Conservation (phyloP, 1,140 invertebrate species). For the Macrobrachium rosenbergii region DNA sequence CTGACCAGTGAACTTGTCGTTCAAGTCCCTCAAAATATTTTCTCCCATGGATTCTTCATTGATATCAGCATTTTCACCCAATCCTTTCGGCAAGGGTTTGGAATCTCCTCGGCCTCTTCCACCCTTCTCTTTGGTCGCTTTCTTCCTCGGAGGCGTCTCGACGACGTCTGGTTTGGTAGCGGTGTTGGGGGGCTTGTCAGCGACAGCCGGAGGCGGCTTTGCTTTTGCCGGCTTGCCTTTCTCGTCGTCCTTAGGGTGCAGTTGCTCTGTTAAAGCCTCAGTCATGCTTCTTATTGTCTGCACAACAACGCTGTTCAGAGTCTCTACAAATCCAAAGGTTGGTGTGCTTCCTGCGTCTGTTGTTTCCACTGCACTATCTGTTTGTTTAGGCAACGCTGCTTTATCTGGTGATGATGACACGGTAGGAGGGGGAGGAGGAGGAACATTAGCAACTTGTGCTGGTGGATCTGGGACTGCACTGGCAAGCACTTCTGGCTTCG, state of each 20-base stretch:
- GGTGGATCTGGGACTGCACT: no score
- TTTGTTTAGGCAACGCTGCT: no score
- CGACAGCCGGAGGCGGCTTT: not conserved
- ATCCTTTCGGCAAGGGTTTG: conserved; percentile 52
- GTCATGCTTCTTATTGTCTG: conserved; percentile 55
- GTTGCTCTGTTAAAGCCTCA: conserved; percentile 40
- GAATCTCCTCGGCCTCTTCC: conserved; percentile 30
- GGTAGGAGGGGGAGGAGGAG: no score
- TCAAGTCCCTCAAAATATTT: conserved; percentile 64
- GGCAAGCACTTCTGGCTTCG: not conserved
- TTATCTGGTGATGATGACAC: no score
- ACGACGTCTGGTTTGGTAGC: not conserved
- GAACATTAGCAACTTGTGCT: no score
- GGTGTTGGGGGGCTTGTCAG: not conserved
- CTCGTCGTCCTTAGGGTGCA: conserved; percentile 32
- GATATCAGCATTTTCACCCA: conserved; percentile 65
- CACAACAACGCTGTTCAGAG: conserved; percentile 51
- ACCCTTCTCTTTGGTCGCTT: not conserved
- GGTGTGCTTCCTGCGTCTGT: not conserved
- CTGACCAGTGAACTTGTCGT: conserved; percentile 62
- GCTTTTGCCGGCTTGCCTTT: conserved; percentile 21
- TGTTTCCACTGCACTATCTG: not conserved
- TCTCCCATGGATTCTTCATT: conserved; percentile 60
- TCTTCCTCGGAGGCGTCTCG: conserved; percentile 4
- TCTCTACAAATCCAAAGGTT: conserved; percentile 59